Evolutionary conservation across 2,888 invertebrate species (phyloP), one percentile per base, ranked within the genome.

Genomic region (Pterobdella sp.): DNA sequence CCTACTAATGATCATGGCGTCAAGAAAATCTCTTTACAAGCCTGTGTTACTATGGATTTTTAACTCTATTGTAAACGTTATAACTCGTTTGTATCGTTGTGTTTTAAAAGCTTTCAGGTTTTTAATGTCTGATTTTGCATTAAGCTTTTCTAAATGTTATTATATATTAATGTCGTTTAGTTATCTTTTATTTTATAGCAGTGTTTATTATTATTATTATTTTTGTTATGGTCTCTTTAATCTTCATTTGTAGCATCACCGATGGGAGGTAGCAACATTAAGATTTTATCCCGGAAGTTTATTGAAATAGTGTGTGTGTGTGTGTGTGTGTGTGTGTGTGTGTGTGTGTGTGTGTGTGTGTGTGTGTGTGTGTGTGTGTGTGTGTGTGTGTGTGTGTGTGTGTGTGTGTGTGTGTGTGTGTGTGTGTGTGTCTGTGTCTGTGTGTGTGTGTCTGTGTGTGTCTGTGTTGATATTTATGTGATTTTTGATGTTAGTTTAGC

Each of bases 321-420:
- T 63, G n/a, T 63, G 31, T 63, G n/a, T 26, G 63, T 63, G 63
- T 29, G n/a, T 63, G 63, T 29, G n/a, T 26, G 26, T 29, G 10
- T 63, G 49, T 42, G 63, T 63, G 31, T 29, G 63, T 7, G 7
- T 7, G 63, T 29, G 31, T 29, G 63, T 63, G 63, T 63, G 63
- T 26, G 31, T 63, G 31, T 63, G 63, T 29, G 63, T 63, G 63
- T 63, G 63, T 63, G 63, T 63, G 63, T 26, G n/a, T 29, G 63
- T 63, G n/a, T 14, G 10, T 63, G 63, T 63, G n/a, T 63, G 63
- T 63, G 63, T 29, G 63, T 63, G 63, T 63, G 63, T 63, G 31
- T 63, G 63, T 63, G 31, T 63, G 63, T 63, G 31, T 14, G 63
- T 63, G n/a, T 63, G 63, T 63, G n/a, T 63, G 63, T 63, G 31